A percentile compares a stretch with the other conserved stretches of the same genome.
Conservation (phyloP, 2,797 vertebrate genomes). For the Epinephelus malabaricus region DNA sequence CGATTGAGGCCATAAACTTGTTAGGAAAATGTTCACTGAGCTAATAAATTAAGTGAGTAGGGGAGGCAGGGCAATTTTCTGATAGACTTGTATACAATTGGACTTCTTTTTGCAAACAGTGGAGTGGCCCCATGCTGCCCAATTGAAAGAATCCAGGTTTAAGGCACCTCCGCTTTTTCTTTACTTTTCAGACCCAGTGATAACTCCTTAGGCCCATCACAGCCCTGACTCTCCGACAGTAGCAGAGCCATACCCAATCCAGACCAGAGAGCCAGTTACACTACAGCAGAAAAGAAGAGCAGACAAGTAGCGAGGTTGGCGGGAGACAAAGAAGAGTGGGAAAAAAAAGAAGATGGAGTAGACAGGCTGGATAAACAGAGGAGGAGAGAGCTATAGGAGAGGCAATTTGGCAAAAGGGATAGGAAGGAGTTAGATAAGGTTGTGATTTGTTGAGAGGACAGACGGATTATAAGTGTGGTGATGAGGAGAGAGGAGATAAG, state of each 20-base stretch:
- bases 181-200: too few relatives aligned
- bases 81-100: too few relatives aligned
- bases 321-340: conserved; percentile 42
- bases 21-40: too few relatives aligned
- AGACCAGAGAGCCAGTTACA: conserved; percentile 61
- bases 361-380: conserved; percentile 55
- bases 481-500: conserved; percentile 73
- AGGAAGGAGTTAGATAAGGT: conserved; percentile 72
- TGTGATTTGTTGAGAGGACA: conserved; percentile 79
- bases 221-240: conserved; percentile 44
- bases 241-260: conserved; percentile 43
- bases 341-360: conserved; percentile 9
- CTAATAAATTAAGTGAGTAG: too few relatives aligned
- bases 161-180: too few relatives aligned
- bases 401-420: conserved; percentile 66
- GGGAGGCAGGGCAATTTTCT: too few relatives aligned
- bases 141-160: too few relatives aligned
- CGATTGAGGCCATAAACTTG: too few relatives aligned
- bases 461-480: conserved; percentile 72
- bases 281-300: conserved; percentile 46
- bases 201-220: not conserved
- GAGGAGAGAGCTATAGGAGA: conserved; percentile 47
- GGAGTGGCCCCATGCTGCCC: too few relatives aligned
- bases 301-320: conserved; percentile 53
- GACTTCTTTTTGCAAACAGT: too few relatives aligned